Evolutionary conservation across 2,797 vertebrate genomes (phyloP).

Genomic region (Enteromius viviparus): DNA sequence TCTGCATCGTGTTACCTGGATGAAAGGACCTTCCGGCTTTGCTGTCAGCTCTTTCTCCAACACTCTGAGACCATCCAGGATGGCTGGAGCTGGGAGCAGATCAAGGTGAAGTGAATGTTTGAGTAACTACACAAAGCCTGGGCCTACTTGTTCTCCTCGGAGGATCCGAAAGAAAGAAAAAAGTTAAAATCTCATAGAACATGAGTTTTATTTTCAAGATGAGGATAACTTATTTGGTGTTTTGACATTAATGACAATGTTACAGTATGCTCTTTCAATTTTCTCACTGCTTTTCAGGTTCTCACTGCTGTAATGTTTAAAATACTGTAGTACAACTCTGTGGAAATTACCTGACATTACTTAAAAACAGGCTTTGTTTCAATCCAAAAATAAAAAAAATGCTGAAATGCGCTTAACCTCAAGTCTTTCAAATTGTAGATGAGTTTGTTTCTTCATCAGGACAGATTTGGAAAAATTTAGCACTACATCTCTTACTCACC

Average conservation of each 20-base stretch:
- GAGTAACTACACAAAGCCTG: background rate
- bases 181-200: background rate
- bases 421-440: background rate
- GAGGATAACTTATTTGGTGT: background rate
- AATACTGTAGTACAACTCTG: background rate
- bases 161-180: background rate
- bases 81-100: slow-evolving; percentile 73
- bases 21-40: slow-evolving; percentile 66
- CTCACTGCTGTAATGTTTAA: background rate
- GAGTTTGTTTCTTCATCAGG: background rate
- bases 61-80: slow-evolving; percentile 68
- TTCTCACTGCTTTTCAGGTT: background rate
- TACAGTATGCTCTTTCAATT: background rate
- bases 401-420: background rate
- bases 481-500: background rate
- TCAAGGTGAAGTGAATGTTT: slow-evolving; percentile 65
- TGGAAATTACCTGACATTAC: background rate
- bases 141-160: background rate
- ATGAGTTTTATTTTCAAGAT: background rate
- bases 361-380: background rate
- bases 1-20: slow-evolving; percentile 57
- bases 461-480: background rate
- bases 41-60: slow-evolving; percentile 70
- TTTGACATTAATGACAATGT: background rate
- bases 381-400: background rate